Evolutionary conservation across 2,113 vertebrate species (phyloP).

Genomic region (Tenrec ecaudatus): DNA sequence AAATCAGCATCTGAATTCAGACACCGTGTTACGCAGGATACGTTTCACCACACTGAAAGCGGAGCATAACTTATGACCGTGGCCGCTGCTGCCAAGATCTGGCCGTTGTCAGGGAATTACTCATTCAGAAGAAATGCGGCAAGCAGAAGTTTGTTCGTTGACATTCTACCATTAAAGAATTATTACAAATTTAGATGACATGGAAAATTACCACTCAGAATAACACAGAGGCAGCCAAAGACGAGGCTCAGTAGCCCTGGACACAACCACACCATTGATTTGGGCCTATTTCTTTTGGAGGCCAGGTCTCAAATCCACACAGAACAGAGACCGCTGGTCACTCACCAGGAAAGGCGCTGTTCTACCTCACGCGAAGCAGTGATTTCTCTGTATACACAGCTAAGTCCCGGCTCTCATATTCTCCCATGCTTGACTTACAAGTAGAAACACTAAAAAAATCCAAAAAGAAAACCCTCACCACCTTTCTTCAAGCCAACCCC

Average conservation of each 20-base stretch:
- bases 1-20: conserved; percentile 66
- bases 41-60: conserved; percentile 51
- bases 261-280: background rate
- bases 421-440: conserved; percentile 31
- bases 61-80: conserved; percentile 77
- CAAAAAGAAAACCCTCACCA: background rate
- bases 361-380: background rate
- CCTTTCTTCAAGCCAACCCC: conserved; percentile 33
- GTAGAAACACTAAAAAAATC: conserved; percentile 42
- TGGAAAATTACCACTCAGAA: conserved; percentile 76
- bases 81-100: conserved; percentile 39
- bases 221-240: conserved; percentile 41
- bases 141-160: conserved; percentile 73
- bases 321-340: background rate
- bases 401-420: conserved; percentile 31
- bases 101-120: conserved; percentile 82
- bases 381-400: conserved; percentile 63
- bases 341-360: background rate
- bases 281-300: background rate
- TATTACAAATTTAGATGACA: conserved; percentile 74
- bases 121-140: conserved; percentile 84
- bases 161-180: conserved; percentile 69
- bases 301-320: background rate
- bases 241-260: conserved; percentile 37
- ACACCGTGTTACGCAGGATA: conserved; percentile 51